Evolutionary conservation across 1,140 invertebrate species (phyloP), one percentile per base, ranked within the genome.

Genomic region (Listronotus oregonensis): DNA sequence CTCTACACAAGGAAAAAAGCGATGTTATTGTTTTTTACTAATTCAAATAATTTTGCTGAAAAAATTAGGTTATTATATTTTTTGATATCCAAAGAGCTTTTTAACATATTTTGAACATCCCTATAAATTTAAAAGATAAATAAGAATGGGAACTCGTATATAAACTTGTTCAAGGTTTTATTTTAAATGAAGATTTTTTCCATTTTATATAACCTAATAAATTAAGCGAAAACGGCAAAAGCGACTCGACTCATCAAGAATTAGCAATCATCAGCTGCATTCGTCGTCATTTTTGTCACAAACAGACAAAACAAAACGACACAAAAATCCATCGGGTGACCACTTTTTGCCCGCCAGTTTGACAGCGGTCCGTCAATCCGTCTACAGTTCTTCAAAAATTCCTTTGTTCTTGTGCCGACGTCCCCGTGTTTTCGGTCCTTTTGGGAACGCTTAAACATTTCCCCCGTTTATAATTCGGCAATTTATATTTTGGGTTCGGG

Each of bases 401-500:
- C 71, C 54, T 72, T 71, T 71, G 71, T 69, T 65, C 51, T 56
- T 64, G 21, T 18, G 62, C 71, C 71, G 71, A 67, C 47, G 59
- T 27, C 51, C 37, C 27, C 50, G 43, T 15, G 60, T 71, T 70
- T 71, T 67, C 49, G 56, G 57, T 64, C 61, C 58, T 62, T 66
- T 65, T 60, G 57, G 56, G 68, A 43, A 72, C 71, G 66, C 54
- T 66, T 63, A 70, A 72, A 72, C 70, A 71, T 71, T 72, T 72
- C 55, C 47, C 54, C 50, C 56, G 64, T 59, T 73, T 71, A 73
- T 73, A 73, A 73, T 73, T 71, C 69, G 68, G 49, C 71, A 65
- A 73, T 73, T 73, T 73, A 73, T 73, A 73, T 73, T 73, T 73
- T 21, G 67, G 50, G 56, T 66, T 65, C 66, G 71, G 63, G 71